phyloP scores from a whole-genome alignment of 2,113 vertebrate genomes.

The Physeter macrocephalus region DNA sequence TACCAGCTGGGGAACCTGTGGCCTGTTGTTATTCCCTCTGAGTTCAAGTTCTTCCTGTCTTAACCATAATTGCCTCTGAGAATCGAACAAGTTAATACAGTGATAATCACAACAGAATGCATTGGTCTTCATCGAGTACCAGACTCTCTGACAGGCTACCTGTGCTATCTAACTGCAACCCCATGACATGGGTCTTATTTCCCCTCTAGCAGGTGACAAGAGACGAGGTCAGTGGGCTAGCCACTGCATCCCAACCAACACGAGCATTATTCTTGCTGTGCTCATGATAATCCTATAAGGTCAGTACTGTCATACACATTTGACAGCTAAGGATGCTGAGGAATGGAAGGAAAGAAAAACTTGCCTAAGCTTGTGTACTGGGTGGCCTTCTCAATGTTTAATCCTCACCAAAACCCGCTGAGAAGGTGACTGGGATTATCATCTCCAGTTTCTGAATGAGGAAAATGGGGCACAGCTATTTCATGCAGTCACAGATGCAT shows the following conservation, averaged over 20 bases:
- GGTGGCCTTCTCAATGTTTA: neutral
- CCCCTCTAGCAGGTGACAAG: neutral
- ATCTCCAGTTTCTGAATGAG: neutral
- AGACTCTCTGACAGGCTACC: neutral
- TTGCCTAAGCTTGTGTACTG: no score
- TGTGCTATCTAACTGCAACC: neutral
- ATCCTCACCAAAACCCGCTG: neutral
- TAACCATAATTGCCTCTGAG: neutral
- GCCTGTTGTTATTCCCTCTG: neutral
- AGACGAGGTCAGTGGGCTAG: neutral
- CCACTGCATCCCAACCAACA: neutral
- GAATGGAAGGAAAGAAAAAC: neutral
- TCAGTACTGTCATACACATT: neutral
- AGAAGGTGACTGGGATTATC: neutral
- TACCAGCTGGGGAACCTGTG: no score
- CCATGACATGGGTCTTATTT: neutral
- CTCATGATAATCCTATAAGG: neutral
- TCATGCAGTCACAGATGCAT: neutral
- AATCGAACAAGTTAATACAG: neutral
- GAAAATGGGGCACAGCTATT: neutral
- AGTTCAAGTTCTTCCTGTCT: neutral
- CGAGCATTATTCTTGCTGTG: accelerated
- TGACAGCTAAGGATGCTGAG: neutral
- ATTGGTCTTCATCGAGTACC: neutral
- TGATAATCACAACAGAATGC: neutral